phyloP scores from a whole-genome alignment of 2,888 invertebrate genomes.

The Clanis bilineata region DNA sequence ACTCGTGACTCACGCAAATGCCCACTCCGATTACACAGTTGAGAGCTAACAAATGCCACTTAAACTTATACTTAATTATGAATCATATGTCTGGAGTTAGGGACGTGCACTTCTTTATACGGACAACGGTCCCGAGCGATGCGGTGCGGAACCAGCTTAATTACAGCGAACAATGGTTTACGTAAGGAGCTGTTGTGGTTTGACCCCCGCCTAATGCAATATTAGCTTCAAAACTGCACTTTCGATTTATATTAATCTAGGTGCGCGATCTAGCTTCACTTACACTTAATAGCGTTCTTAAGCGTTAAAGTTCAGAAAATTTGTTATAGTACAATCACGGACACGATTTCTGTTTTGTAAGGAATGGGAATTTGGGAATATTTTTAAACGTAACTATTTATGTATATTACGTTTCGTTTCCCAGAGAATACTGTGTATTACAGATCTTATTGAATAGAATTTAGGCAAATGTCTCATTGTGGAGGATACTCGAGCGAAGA shows the following conservation, averaged over 20 bases:
- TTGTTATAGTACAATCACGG: too few species aligned
- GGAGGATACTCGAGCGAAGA: too few species aligned
- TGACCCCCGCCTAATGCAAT: slow-evolving; percentile 4
- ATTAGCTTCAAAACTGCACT: slow-evolving; percentile 11
- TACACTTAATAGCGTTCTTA: neutral
- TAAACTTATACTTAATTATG: slow-evolving; percentile 32
- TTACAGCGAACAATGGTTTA: slow-evolving; percentile 49
- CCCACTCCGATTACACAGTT: slow-evolving; percentile 45
- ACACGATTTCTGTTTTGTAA: too few species aligned
- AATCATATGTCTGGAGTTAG: slow-evolving; percentile 27
- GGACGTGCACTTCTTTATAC: slow-evolving; percentile 47
- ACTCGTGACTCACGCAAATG: slow-evolving; percentile 44
- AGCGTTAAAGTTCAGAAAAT: too few species aligned
- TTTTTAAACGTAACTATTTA: too few species aligned
- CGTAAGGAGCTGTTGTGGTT: slow-evolving; percentile 39
- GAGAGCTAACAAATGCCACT: slow-evolving; percentile 18
- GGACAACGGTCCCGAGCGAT: slow-evolving; percentile 27
- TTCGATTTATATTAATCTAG: slow-evolving; percentile 10
- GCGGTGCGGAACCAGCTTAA: slow-evolving; percentile 28
- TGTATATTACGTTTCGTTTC: too few species aligned
- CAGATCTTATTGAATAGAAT: too few species aligned
- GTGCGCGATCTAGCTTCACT: neutral
- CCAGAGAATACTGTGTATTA: too few species aligned
- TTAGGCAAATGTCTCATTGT: too few species aligned
- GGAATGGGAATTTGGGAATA: too few species aligned